Percentiles rank a stretch among this genome's conserved stretches.
phyloP scores from a whole-genome alignment of 2,113 vertebrate genomes.

The Amia ocellicauda region DNA sequence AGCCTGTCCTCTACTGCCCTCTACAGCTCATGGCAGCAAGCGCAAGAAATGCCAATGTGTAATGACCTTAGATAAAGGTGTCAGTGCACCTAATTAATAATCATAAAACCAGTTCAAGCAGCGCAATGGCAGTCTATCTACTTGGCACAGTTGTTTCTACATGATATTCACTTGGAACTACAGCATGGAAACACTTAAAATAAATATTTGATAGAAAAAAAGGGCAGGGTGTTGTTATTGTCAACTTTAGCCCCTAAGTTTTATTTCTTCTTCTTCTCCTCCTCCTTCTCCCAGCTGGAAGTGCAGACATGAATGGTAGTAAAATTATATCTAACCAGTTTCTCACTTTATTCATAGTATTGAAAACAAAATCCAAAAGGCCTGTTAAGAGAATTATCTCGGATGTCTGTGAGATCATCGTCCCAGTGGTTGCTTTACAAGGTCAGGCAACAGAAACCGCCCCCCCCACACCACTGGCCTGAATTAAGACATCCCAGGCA shows the following conservation, averaged over 20 bases:
- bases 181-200: background rate
- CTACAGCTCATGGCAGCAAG: background rate
- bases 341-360: background rate
- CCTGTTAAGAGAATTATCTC: constrained; percentile 19
- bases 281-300: too few relatives aligned
- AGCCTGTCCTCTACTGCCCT: background rate
- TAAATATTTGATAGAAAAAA: constrained; percentile 51
- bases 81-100: too few relatives aligned
- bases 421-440: constrained; percentile 8
- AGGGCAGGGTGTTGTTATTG: too few relatives aligned
- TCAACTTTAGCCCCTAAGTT: too few relatives aligned
- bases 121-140: background rate
- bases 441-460: too few relatives aligned
- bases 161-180: background rate
- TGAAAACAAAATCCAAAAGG: constrained; percentile 16
- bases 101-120: background rate
- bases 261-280: too few relatives aligned
- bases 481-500: too few relatives aligned
- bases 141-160: background rate
- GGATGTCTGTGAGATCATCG: too few relatives aligned
- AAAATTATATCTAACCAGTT: constrained; percentile 9
- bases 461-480: too few relatives aligned
- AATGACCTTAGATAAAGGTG: too few relatives aligned
- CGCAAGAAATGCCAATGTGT: too few relatives aligned
- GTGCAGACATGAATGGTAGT: background rate